These are phyloP conservation scores for Platyura marginata DNA, from an alignment of 1,140 invertebrate species.

Conservation along the genomic window DNA sequence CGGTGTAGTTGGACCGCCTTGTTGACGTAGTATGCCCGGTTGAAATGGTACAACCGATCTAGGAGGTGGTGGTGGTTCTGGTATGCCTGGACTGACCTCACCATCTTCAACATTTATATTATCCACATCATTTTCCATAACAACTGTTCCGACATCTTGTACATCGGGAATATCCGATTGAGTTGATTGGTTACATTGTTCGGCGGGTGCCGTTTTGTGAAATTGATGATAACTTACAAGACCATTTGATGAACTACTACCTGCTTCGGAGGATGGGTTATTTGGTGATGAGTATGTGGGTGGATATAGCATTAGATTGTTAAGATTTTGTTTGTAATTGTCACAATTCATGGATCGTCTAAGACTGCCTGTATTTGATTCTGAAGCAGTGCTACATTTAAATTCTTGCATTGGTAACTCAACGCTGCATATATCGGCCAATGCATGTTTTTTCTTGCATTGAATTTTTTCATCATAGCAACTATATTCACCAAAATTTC, in stretches of 20 bases:
- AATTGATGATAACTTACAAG: conserved; percentile 1
- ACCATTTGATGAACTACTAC: conserved; percentile 10
- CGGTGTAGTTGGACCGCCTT: conserved; percentile 30
- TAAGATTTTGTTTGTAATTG: neutral
- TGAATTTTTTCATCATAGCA: conserved; percentile 38
- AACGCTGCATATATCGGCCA: conserved; percentile 38
- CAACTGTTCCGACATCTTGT: conserved; percentile 3
- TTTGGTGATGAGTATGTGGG: neutral
- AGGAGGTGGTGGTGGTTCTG: conserved; percentile 33
- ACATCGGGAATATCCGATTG: conserved; percentile 3
- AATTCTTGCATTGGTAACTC: conserved; percentile 46
- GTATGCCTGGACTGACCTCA: conserved; percentile 33
- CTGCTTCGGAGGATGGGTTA: neutral
- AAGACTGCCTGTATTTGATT: conserved; percentile 21
- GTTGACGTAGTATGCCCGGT: conserved; percentile 39
- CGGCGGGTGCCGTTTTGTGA: neutral
- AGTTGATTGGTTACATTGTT: conserved; percentile 5
- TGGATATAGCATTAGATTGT: neutral
- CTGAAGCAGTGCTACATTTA: conserved; percentile 31
- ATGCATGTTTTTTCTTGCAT: conserved; percentile 26
- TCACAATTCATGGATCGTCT: conserved; percentile 8
- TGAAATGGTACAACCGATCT: conserved; percentile 39
- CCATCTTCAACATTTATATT: conserved; percentile 17
- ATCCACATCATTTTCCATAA: conserved; percentile 13
- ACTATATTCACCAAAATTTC: conserved; percentile 39